Evolutionary conservation across 2,113 vertebrate genomes (phyloP).

Genomic region (Peromyscus californicus): DNA sequence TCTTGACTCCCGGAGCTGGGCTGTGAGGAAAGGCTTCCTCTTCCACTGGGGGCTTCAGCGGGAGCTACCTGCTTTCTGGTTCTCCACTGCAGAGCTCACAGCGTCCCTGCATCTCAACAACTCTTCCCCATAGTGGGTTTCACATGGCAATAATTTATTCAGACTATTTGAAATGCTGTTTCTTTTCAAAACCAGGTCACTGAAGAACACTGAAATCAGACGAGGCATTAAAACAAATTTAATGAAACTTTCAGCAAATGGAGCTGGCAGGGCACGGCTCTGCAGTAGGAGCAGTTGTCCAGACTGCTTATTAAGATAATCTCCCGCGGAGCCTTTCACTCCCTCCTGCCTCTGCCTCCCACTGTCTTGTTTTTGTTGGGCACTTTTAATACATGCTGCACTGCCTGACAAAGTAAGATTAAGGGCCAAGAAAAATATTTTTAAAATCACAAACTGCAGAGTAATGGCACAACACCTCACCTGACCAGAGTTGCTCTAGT

Average conservation of each 20-base stretch:
- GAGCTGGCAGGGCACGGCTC: constrained; percentile 77
- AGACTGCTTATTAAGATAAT: constrained; percentile 84
- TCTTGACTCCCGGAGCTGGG: neutral
- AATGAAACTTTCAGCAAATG: constrained; percentile 83
- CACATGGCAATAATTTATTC: constrained; percentile 81
- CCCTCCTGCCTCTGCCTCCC: constrained; percentile 66
- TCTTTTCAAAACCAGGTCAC: constrained; percentile 84
- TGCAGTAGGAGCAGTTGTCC: constrained; percentile 68
- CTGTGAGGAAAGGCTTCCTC: constrained; percentile 26
- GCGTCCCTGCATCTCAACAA: constrained; percentile 68
- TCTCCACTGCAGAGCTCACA: constrained; percentile 44
- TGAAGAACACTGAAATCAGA: constrained; percentile 80
- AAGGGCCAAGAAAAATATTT: constrained; percentile 43
- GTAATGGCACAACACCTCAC: neutral
- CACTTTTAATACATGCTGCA: constrained; percentile 73
- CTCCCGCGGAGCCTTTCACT: constrained; percentile 68
- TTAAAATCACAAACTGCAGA: constrained; percentile 49
- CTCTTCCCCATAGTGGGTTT: constrained; percentile 70
- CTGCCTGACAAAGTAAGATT: constrained; percentile 72
- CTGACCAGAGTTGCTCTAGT: neutral
- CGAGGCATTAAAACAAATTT: constrained; percentile 83
- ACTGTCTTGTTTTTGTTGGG: constrained; percentile 78
- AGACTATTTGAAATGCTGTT: constrained; percentile 81
- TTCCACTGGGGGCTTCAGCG: neutral
- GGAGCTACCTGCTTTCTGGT: constrained; percentile 10